Base-by-base conservation (phyloP, 2,113 vertebrate genomes). In the Atherinomorus stipes region DNA sequence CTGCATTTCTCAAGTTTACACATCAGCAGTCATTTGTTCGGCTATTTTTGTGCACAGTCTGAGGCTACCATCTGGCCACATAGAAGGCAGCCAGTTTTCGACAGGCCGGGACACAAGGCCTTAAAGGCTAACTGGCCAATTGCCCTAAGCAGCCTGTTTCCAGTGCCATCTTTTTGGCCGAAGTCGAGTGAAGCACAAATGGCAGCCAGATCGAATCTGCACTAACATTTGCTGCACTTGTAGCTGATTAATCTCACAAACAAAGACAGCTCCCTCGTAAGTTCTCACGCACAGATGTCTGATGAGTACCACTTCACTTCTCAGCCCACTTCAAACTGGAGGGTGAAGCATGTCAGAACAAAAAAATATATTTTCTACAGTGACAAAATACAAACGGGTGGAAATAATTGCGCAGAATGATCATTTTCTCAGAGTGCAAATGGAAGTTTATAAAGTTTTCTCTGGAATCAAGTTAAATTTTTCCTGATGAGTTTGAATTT, bases 61-160 rank as follows among this genome's bases (percentile, higher is more conserved):
- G 83, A 78, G 83, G 86, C 85, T 50, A 83, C 91, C 89, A 91
- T 93, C 91, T 93, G 91, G 83, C 76, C 42, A 4, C 73, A 34
- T n/a, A 54, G 71, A 54, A 79, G 87, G 71, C 75, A 70, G 86
- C 91, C 91, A 90, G 84, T 73, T 76, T 86, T 82, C 78, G 16
- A 72, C 84, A 66, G 86, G 89, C 78, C 86, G 53, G 85, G 88
- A 85, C 84, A 83, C 87, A 34, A 74, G 87, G 85, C 86, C 91
- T 81, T 83, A 83, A 88, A 88, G 90, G 91, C 87, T 89, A 91
- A 91, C 89, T 88, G 86, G 89, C 90, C 85, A 79, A 76, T 83
- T 76, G 85, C 87, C 89, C 83, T 63, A 63, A 88, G 86, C 88
- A 66, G 65, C 74, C 79, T 37, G 13, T 66, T 74, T 76, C 78